A percentile compares a stretch with the other conserved stretches of the same genome.
phyloP scores from a whole-genome alignment of 1,140 invertebrate species.

The Drosophila yakuba region DNA sequence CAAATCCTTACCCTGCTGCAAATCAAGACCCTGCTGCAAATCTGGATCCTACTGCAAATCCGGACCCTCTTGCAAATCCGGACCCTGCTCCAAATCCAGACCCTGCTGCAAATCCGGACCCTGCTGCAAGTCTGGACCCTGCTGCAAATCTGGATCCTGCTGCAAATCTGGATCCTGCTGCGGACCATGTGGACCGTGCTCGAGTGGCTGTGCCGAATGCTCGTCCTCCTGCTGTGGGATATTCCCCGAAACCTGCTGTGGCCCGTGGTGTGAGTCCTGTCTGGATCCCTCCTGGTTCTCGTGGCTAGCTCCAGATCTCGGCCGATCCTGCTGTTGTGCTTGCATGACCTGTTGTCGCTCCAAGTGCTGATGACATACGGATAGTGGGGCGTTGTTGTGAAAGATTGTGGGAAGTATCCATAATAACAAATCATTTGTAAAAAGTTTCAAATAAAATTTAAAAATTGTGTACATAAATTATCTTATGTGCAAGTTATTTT shows the following conservation, averaged over 20 bases:
- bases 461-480: too few species aligned
- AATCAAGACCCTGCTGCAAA: not conserved
- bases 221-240: constrained; percentile 41
- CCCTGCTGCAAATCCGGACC: not conserved
- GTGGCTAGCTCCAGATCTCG: constrained; percentile 36
- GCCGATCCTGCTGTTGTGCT: constrained; percentile 16
- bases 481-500: too few species aligned
- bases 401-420: too few species aligned
- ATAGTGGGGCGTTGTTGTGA: not conserved
- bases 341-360: not conserved
- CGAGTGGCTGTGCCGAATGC: constrained; percentile 11
- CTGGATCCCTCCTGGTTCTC: constrained; percentile 47
- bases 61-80: not conserved
- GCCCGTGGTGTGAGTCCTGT: constrained; percentile 20
- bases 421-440: not conserved
- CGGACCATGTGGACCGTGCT: constrained; percentile 7
- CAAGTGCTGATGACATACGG: not conserved
- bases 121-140: not conserved
- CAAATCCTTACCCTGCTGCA: not conserved
- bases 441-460: not conserved
- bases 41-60: not conserved
- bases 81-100: constrained; percentile 1
- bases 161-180: not conserved
- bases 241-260: constrained; percentile 26
- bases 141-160: not conserved